phyloP scores from a whole-genome alignment of 2,797 vertebrate species.

The Xerus rutilus region DNA sequence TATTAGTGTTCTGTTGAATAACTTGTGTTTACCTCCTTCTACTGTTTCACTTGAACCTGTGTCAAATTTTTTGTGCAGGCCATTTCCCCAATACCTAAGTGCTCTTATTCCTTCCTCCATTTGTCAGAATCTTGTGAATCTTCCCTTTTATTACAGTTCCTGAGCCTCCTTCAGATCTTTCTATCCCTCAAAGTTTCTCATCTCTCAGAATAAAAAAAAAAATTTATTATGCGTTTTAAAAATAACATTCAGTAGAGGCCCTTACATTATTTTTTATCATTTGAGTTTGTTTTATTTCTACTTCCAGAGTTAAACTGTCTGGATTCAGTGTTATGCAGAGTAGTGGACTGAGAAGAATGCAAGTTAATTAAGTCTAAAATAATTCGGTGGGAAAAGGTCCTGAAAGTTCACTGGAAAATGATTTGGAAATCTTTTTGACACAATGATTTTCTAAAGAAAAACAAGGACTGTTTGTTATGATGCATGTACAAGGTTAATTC shows the following conservation, averaged over 20 bases:
- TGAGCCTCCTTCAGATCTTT: constrained; percentile 11
- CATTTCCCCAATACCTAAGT: not conserved
- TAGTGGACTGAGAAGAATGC: constrained; percentile 5
- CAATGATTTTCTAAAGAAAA: constrained; percentile 44
- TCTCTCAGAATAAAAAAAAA: constrained; percentile 13
- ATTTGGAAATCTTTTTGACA: constrained; percentile 56
- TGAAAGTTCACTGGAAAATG: constrained; percentile 31
- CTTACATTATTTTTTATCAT: constrained; percentile 25
- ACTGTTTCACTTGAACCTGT: not conserved
- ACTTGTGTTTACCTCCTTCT: not conserved
- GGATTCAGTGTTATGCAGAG: not conserved
- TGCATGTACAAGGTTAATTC: not conserved
- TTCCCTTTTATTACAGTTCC: not conserved
- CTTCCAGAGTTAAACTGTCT: constrained; percentile 47
- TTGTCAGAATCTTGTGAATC: not conserved
- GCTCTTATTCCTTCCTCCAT: not conserved
- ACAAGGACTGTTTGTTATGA: not conserved
- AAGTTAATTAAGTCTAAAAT: constrained; percentile 23
- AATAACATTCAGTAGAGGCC: not conserved
- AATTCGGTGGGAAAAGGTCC: not conserved
- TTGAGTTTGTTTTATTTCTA: constrained; percentile 23
- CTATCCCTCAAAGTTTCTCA: not conserved
- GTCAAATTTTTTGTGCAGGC: not conserved
- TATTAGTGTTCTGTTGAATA: constrained; percentile 49
- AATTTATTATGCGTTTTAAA: constrained; percentile 21